Evolutionary conservation across 2,888 invertebrate genomes (phyloP), one percentile per base, ranked within the genome.

Genomic region (Sialis fuliginosa): DNA sequence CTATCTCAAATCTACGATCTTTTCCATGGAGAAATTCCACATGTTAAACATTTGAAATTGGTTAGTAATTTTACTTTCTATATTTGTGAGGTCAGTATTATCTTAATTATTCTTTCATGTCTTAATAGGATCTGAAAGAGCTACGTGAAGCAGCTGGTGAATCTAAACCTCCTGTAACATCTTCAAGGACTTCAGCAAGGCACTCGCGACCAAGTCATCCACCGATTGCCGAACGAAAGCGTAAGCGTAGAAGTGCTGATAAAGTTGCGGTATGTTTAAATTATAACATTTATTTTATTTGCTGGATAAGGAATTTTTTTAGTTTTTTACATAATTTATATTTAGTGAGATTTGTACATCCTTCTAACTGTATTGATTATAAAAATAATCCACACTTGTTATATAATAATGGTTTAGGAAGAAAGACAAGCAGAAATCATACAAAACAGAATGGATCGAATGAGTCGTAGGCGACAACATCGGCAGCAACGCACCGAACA

Each of bases 21-120:
- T 47, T 93, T 95, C 70, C 81, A 89, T 56, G 88, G 91, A 42
- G 91, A 93, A 66, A 87, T 91, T 56, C 91, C 92, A 6, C 79
- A 82, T 57, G 74, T 82, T 49, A 81, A 80, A 59, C 80, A 81
- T 64, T 77, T 79, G 5, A 81, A 80, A 69, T 65, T 81, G 69
- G 78, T 77, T 65, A 68, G 68, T 64, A n/a, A 42, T 45, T 46
- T 35, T 48, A 22, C 33, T 48, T 43, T 42, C 10, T 22, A 7
- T 33, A 31, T 41, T 41, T 22, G 13, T 12, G 41, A 5, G 9
- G 13, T 12, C 10, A 41, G 22, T 41, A 41, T 41, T n/a, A 2
- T 42, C 10, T 8, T 45, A 8, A 3, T 37, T 6, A 31, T 10
- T 30, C 8, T 45, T 7, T n/a, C 34, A 45, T 39, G 45, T 39